Conservation (phyloP, 2,888 invertebrate species). For the Kryphioiulus occultus region DNA sequence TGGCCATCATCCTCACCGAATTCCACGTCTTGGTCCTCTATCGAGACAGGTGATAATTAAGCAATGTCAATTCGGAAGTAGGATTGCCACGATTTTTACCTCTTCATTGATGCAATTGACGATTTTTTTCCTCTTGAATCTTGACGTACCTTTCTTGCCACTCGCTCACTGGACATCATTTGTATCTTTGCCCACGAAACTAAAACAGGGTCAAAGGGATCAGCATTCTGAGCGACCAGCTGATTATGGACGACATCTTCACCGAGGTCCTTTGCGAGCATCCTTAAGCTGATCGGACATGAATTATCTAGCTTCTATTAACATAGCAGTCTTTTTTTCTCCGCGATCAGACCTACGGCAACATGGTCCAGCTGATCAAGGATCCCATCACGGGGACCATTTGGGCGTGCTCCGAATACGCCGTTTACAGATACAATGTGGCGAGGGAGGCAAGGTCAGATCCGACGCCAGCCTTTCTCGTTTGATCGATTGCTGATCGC, state of each 20-base stretch:
- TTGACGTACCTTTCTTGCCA: neutral
- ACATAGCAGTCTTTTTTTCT: neutral
- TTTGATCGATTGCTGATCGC: neutral
- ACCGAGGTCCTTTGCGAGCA: conserved; percentile 58
- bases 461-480: neutral
- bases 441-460: conserved; percentile 73
- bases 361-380: conserved; percentile 78
- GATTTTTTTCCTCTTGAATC: conserved; percentile 47
- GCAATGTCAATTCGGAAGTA: neutral
- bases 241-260: conserved; percentile 80
- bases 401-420: conserved; percentile 85
- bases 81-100: too few species aligned
- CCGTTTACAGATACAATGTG: conserved; percentile 85
- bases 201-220: conserved; percentile 74
- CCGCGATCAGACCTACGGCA: conserved; percentile 71
- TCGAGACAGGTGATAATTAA: conserved; percentile 68
- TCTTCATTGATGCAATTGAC: conserved; percentile 55
- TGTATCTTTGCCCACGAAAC: too few species aligned
- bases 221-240: conserved; percentile 82
- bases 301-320: too few species aligned
- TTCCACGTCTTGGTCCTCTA: conserved; percentile 89
- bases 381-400: conserved; percentile 79
- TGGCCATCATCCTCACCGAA: conserved; percentile 84
- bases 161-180: neutral
- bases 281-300: neutral